Evolutionary conservation across 2,888 invertebrate species (phyloP).

Genomic region (Noctua janthe): DNA sequence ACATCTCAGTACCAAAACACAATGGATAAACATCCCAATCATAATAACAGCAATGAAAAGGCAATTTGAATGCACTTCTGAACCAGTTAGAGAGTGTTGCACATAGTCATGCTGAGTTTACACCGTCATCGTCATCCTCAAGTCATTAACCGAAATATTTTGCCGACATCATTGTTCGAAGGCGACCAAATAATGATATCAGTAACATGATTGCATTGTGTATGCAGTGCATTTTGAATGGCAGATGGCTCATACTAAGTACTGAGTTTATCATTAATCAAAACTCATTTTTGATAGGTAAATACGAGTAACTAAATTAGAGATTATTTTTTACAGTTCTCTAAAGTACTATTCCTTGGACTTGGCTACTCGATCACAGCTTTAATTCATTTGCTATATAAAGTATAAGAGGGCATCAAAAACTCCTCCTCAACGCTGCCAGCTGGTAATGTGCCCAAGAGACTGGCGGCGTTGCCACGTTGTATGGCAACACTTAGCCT

Average conservation of each 20-base stretch:
- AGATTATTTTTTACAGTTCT: neutral
- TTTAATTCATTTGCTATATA: neutral
- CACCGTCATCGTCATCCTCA: slow-evolving; percentile 18
- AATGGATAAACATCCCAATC: neutral
- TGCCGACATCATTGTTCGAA: slow-evolving; percentile 26
- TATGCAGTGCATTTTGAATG: neutral
- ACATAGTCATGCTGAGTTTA: slow-evolving; percentile 14
- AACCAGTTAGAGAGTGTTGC: slow-evolving; percentile 26
- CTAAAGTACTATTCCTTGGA: too few species aligned
- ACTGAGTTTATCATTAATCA: neutral
- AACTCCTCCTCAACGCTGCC: too few species aligned
- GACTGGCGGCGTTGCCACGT: too few species aligned
- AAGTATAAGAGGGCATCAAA: too few species aligned
- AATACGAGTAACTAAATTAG: too few species aligned
- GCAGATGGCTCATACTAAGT: neutral
- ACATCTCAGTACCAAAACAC: neutral
- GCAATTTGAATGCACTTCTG: slow-evolving; percentile 31
- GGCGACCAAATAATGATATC: neutral
- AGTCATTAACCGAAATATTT: slow-evolving; percentile 28
- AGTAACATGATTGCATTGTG: neutral
- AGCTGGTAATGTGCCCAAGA: too few species aligned
- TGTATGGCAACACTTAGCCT: too few species aligned
- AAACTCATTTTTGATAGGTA: neutral
- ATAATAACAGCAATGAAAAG: neutral
- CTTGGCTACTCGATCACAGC: neutral